Percentiles rank a stretch among this genome's conserved stretches.
phyloP scores from a whole-genome alignment of 2,888 invertebrate genomes.

The Dichetophora obliterata region DNA sequence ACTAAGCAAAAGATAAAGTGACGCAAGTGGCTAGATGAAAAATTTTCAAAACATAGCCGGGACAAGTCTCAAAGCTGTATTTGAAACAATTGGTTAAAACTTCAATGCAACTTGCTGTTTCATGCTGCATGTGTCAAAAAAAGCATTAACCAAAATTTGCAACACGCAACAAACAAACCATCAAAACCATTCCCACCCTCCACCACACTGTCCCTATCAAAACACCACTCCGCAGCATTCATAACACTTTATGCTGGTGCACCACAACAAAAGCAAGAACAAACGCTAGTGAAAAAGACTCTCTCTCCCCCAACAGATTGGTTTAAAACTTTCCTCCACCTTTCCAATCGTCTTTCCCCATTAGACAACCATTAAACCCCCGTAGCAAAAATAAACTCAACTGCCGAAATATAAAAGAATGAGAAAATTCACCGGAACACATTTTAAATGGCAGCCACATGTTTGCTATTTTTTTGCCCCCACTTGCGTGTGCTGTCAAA shows the following conservation, averaged over 20 bases:
- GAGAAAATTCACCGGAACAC: conserved; percentile 12
- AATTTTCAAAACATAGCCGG: no score
- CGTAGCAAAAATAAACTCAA: neutral
- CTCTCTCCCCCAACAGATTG: neutral
- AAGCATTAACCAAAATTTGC: conserved; percentile 5
- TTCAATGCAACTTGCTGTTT: neutral
- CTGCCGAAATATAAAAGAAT: conserved; percentile 22
- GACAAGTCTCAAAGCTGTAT: no score
- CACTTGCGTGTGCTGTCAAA: conserved; percentile 26
- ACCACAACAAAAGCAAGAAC: neutral
- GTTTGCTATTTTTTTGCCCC: conserved; percentile 23
- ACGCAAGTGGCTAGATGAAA: no score
- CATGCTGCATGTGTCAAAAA: neutral
- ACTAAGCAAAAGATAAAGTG: no score
- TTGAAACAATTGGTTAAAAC: neutral
- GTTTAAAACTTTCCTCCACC: neutral
- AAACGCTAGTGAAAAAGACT: neutral
- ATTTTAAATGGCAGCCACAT: conserved; percentile 27
- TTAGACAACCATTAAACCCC: neutral
- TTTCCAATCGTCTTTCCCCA: neutral
- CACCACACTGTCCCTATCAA: no score
- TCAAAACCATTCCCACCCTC: neutral
- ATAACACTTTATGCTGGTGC: neutral
- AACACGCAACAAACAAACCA: neutral
- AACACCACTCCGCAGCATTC: neutral